Percentiles rank a stretch among this genome's conserved stretches.
Evolutionary conservation across 2,113 vertebrate genomes (phyloP).

Genomic region (Salvelinus fontinalis): DNA sequence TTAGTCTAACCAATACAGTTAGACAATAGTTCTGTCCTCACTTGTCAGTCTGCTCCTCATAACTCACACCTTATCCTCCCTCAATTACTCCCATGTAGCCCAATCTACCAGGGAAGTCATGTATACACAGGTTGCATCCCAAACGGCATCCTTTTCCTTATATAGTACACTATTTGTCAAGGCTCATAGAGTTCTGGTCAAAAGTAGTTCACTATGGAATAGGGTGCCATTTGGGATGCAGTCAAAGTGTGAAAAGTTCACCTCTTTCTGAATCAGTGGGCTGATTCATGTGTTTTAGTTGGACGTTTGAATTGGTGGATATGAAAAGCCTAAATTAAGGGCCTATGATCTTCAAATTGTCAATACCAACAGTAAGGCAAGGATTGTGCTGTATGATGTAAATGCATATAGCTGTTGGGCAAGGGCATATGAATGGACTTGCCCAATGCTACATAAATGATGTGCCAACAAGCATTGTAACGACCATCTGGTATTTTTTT

Average conservation of each 20-base stretch:
- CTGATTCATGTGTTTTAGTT: constrained; percentile 1
- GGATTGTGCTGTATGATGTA: constrained; percentile 16
- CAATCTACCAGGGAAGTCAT: too few species aligned
- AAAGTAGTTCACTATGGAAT: too few species aligned
- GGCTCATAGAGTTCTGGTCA: too few species aligned
- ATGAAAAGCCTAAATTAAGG: constrained; percentile 23
- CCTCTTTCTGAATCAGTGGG: constrained; percentile 8
- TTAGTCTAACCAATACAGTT: background rate
- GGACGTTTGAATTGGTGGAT: constrained; percentile 1
- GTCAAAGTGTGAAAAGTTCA: background rate
- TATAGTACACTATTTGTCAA: too few species aligned
- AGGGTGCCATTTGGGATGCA: constrained; percentile 14
- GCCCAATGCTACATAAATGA: too few species aligned
- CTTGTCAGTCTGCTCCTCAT: background rate
- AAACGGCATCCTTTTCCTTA: too few species aligned
- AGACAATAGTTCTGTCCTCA: background rate
- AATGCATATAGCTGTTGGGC: background rate
- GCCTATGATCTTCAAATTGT: constrained; percentile 35
- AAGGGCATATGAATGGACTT: too few species aligned
- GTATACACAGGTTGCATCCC: too few species aligned
- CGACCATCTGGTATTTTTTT: too few species aligned
- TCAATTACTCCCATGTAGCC: background rate
- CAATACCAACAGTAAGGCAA: constrained; percentile 47
- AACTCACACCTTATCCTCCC: constrained; percentile 13
- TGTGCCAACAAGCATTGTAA: too few species aligned